These are phyloP conservation scores for Zootermopsis nevadensis DNA, from an alignment of 2,888 invertebrate genomes.

Conservation along the genomic window DNA sequence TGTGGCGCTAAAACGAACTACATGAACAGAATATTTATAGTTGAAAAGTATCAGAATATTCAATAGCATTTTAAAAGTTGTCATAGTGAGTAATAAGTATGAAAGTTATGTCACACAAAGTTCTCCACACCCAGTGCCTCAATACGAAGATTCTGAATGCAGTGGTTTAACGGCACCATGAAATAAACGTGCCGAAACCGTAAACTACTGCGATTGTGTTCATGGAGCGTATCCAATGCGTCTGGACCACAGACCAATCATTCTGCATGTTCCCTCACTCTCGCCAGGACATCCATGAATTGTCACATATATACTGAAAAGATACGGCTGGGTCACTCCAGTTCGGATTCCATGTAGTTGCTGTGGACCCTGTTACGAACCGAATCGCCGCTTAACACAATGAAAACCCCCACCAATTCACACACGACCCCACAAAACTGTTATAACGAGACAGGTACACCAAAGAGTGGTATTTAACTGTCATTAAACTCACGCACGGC, in stretches of 20 bases:
- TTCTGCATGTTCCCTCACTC: background rate
- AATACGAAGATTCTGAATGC: background rate
- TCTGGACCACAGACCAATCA: slow-evolving; percentile 1
- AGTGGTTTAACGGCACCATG: background rate
- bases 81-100: background rate
- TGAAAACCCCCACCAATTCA: slow-evolving; percentile 7
- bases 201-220: slow-evolving; percentile 10
- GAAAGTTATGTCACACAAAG: background rate
- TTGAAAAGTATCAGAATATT: background rate
- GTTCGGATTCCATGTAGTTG: background rate
- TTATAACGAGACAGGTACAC: background rate
- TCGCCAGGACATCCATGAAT: background rate
- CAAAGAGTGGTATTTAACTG: slow-evolving; percentile 13
- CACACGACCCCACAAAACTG: background rate
- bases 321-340: background rate
- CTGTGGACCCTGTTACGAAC: background rate
- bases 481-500: background rate
- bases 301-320: background rate
- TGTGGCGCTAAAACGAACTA: too few species aligned
- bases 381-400: slow-evolving; percentile 8
- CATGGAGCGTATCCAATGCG: slow-evolving; percentile 34
- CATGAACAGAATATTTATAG: background rate
- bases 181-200: slow-evolving; percentile 32
- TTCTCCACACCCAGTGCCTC: background rate
- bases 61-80: too few species aligned